phyloP scores from a whole-genome alignment of 2,888 invertebrate species.

The Orgyia antiqua region DNA sequence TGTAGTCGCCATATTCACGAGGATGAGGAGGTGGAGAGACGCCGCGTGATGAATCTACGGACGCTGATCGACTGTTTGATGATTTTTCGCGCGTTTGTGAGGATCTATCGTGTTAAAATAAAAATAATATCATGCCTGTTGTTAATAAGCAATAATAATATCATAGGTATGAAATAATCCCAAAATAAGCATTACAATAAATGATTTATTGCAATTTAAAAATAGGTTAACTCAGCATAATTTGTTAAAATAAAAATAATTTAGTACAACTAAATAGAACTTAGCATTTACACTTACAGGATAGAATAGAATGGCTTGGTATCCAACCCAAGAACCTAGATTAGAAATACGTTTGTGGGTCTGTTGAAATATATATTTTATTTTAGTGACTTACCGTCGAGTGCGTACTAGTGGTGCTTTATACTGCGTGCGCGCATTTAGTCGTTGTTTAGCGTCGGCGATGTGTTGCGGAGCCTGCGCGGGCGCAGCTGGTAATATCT shows the following conservation, averaged over 20 bases:
- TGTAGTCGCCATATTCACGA: constrained; percentile 60
- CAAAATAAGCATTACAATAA: too few species aligned
- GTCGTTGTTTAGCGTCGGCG: constrained; percentile 87
- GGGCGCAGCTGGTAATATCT: constrained; percentile 72
- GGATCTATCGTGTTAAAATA: constrained; percentile 43
- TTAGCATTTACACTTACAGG: too few species aligned
- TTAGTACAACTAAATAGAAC: too few species aligned
- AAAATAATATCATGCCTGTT: neutral
- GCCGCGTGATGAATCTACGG: constrained; percentile 69
- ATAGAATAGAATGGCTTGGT: too few species aligned
- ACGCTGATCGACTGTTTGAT: constrained; percentile 74
- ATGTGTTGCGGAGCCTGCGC: constrained; percentile 73
- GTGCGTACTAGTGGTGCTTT: constrained; percentile 79
- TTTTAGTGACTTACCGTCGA: constrained; percentile 40
- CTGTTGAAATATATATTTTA: too few species aligned
- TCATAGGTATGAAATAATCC: too few species aligned
- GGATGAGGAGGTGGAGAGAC: constrained; percentile 51
- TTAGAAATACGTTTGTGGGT: too few species aligned
- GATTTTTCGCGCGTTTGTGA: constrained; percentile 84
- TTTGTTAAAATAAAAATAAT: too few species aligned
- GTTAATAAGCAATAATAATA: too few species aligned
- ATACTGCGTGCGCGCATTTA: constrained; percentile 90
- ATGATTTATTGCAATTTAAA: too few species aligned
- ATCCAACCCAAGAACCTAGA: too few species aligned
- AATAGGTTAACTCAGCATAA: too few species aligned